Conservation (phyloP, 2,888 invertebrate genomes). For the Hylaea fasciaria region DNA sequence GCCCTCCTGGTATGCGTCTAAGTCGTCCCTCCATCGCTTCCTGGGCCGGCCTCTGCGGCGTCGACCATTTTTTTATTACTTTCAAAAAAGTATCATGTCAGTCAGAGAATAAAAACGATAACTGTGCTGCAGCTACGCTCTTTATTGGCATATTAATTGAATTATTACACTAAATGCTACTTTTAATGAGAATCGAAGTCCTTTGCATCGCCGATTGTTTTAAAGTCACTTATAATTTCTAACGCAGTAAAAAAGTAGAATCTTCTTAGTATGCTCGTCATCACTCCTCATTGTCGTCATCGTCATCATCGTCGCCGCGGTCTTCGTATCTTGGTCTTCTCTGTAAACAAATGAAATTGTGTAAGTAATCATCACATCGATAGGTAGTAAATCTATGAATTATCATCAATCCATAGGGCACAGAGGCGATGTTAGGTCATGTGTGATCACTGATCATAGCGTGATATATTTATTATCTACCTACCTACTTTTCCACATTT, state of each 20-base stretch:
- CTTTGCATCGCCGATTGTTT: background rate
- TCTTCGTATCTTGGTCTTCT: slow-evolving; percentile 15
- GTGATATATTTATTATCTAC: no score
- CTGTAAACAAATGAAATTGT: slow-evolving; percentile 17
- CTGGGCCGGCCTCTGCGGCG: no score
- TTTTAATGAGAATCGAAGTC: slow-evolving; percentile 1
- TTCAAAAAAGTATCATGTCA: no score
- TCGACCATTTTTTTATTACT: no score
- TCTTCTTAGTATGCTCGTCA: background rate
- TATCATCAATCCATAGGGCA: no score
- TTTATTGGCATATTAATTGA: slow-evolving; percentile 13
- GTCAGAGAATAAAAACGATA: background rate
- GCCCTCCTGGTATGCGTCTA: no score
- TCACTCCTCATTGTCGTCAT: background rate
- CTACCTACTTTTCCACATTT: no score
- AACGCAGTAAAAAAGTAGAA: background rate
- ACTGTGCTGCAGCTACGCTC: slow-evolving; percentile 15
- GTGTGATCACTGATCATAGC: no score
- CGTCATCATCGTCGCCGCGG: slow-evolving; percentile 6
- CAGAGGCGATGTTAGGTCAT: no score
- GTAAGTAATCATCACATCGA: no score
- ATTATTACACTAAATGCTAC: background rate
- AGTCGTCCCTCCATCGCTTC: no score
- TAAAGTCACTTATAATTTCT: background rate
- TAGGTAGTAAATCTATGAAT: no score